Evolutionary conservation across 2,888 invertebrate genomes (phyloP).

Genomic region (Habrosyne pyritoides): DNA sequence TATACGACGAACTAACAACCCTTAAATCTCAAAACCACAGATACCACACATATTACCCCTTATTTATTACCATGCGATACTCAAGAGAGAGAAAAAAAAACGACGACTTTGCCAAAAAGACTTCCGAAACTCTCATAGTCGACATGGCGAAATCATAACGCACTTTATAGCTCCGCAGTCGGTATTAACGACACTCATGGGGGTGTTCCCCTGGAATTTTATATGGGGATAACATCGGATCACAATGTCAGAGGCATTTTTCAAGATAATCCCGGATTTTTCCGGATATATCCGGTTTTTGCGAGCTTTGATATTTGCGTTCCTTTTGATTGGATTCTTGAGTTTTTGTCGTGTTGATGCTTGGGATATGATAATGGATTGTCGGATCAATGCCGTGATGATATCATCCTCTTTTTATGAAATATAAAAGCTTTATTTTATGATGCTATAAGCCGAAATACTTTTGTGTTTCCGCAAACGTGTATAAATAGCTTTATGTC

Average conservation of each 20-base stretch:
- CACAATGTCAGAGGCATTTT: constrained; percentile 13
- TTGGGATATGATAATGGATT: background rate
- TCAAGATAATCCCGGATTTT: constrained; percentile 22
- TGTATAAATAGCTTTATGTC: too few relatives aligned
- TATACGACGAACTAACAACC: too few relatives aligned
- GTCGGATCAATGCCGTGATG: too few relatives aligned
- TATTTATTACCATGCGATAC: background rate
- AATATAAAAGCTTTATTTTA: too few relatives aligned
- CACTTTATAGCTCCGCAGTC: constrained; percentile 8
- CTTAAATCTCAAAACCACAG: too few relatives aligned
- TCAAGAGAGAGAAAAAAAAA: background rate
- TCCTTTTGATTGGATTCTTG: constrained; percentile 2
- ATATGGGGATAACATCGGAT: constrained; percentile 10
- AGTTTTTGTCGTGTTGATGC: background rate
- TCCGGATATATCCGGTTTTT: constrained; percentile 24
- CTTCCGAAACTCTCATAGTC: background rate
- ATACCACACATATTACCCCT: background rate
- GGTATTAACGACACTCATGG: constrained; percentile 9
- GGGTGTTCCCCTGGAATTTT: constrained; percentile 11
- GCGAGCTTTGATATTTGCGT: constrained; percentile 14
- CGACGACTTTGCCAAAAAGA: constrained; percentile 1
- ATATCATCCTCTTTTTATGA: too few relatives aligned
- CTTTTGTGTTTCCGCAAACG: too few relatives aligned
- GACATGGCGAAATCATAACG: constrained; percentile 12
- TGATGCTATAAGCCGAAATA: too few relatives aligned